These are phyloP conservation scores for Meganola albula DNA, from an alignment of 2,888 invertebrate species.

Conservation along the genomic window DNA sequence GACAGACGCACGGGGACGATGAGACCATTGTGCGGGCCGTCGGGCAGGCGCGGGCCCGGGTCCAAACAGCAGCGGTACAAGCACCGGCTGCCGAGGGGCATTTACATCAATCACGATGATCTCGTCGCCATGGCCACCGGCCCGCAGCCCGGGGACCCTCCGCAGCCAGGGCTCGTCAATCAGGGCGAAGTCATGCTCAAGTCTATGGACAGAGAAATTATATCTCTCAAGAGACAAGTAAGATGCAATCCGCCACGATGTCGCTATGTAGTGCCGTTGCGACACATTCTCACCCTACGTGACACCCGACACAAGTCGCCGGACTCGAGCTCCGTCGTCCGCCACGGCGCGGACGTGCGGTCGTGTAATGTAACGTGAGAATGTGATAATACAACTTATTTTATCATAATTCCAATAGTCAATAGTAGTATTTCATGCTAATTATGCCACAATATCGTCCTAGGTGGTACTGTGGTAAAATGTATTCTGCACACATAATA, in stretches of 20 bases:
- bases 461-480: slow-evolving; percentile 43
- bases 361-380: slow-evolving; percentile 59
- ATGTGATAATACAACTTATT: slow-evolving; percentile 46
- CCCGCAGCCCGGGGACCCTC: slow-evolving; percentile 78
- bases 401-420: slow-evolving; percentile 27
- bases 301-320: slow-evolving; percentile 25
- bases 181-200: slow-evolving; percentile 91
- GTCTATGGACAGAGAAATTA: slow-evolving; percentile 95
- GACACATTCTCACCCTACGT: slow-evolving; percentile 62
- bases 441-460: slow-evolving; percentile 33
- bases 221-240: slow-evolving; percentile 97
- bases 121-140: slow-evolving; percentile 93
- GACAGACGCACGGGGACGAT: slow-evolving; percentile 88
- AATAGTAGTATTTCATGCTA: slow-evolving; percentile 39
- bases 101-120: slow-evolving; percentile 98
- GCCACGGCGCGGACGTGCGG: slow-evolving; percentile 27
- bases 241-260: slow-evolving; percentile 70
- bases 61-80: slow-evolving; percentile 79
- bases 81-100: slow-evolving; percentile 95
- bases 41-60: slow-evolving; percentile 76
- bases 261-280: slow-evolving; percentile 53
- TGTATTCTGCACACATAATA: slow-evolving; percentile 72
- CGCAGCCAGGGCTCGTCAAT: slow-evolving; percentile 71
- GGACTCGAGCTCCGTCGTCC: slow-evolving; percentile 14
- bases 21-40: slow-evolving; percentile 87